Evolutionary conservation across 2,888 invertebrate species (phyloP), one percentile per base, ranked within the genome.

Genomic region (Amiota minor): DNA sequence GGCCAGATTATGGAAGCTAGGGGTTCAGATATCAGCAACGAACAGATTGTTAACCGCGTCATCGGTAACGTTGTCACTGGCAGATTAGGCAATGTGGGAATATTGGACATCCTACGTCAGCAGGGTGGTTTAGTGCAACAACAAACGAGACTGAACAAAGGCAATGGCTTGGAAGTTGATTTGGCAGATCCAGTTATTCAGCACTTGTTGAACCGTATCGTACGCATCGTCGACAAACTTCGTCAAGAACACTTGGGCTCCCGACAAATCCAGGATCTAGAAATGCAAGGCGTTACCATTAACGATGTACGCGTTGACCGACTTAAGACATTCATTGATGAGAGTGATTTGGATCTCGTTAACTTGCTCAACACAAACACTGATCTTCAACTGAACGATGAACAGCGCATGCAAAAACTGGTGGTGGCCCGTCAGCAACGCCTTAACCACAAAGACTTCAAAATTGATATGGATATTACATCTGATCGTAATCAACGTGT

Each of bases 371-470:
- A 50, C 53, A 9, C 23, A n/a, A 12, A 68, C 8, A 50, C 78
- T 65, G 80, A 82, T 49, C 76, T 35, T 0, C 35, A 35, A 35
- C 35, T 81, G 18, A 77, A 64, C 73, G 79, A 70, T 18, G 59
- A 81, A 61, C 12, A 78, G 67, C 20, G 88, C 12, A 46, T 74
- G 8, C 78, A 78, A 9, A 78, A 72, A 77, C 35, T 78, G 62
- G 6, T 86, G 49, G 77, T 84, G 77, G 91, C 92, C 3, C 92
- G 93, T 53, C 94, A 94, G 84, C 91, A 92, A 65, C 93, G 95
- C 79, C 90, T 95, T 45, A 93, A 93, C 89, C 93, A 94, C 89
- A 92, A 93, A 76, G 90, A 91, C 1, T 95, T 95, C 90, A 91
- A 90, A 71, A 91, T 93, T 74, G 91, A 91, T 75, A 83, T 95